Evolutionary conservation across 2,113 vertebrate species (phyloP).

Genomic region (Zosterops lateralis): DNA sequence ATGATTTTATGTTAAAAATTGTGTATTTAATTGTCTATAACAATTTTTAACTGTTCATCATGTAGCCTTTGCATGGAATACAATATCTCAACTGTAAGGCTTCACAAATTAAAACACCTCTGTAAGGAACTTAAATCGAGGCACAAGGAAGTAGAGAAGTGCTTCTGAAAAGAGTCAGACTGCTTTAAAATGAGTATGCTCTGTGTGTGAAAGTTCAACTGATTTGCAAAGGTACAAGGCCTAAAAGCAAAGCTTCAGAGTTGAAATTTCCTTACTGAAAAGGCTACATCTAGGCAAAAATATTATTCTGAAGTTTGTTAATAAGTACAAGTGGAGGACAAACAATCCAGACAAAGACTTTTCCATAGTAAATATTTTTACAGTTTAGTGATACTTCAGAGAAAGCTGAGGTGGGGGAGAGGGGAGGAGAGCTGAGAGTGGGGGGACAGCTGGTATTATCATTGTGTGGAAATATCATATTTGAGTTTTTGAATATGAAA

Average conservation of each 20-base stretch:
- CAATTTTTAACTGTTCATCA: not conserved
- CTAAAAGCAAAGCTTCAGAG: not conserved
- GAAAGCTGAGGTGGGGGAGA: fast-evolving
- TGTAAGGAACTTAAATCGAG: not conserved
- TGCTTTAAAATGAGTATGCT: not conserved
- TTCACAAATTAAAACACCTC: not conserved
- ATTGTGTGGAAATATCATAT: not conserved
- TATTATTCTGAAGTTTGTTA: not conserved
- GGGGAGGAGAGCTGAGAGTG: fast-evolving
- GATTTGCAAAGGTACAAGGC: not conserved
- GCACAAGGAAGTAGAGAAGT: not conserved
- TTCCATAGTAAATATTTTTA: not conserved
- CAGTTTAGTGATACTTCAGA: not conserved
- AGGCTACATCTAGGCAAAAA: not conserved
- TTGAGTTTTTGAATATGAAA: not conserved
- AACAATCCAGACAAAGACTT: not conserved
- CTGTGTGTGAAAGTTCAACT: not conserved
- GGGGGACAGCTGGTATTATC: fast-evolving
- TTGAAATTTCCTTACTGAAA: not conserved
- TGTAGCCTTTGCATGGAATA: not conserved
- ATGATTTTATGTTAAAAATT: not conserved
- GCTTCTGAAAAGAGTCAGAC: not conserved
- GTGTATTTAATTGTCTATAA: not conserved
- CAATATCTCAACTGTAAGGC: not conserved
- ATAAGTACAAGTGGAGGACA: not conserved